These are phyloP conservation scores for Phalanger gymnotis DNA, from an alignment of 2,797 vertebrate species.

Conservation along the genomic window DNA sequence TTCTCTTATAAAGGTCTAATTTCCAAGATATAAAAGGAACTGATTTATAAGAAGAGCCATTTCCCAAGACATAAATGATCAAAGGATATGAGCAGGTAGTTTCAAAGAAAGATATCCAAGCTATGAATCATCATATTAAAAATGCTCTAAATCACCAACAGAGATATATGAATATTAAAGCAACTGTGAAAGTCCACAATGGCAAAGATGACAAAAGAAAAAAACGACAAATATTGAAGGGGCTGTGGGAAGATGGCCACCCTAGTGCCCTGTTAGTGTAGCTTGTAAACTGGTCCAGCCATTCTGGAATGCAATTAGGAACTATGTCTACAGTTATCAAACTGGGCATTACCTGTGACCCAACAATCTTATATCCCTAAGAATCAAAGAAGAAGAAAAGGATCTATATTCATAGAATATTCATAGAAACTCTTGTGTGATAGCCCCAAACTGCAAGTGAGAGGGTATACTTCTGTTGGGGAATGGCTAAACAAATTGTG, in stretches of 20 bases:
- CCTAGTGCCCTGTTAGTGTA: background rate
- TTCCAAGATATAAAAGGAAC: too few relatives aligned
- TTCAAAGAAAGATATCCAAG: too few relatives aligned
- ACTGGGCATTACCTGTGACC: background rate
- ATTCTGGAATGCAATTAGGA: background rate
- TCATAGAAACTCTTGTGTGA: background rate
- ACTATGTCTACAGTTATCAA: background rate
- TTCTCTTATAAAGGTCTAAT: too few relatives aligned
- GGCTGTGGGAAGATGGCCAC: background rate
- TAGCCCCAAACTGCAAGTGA: background rate
- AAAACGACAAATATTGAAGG: background rate
- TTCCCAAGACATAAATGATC: too few relatives aligned
- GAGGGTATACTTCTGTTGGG: background rate
- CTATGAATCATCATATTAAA: background rate
- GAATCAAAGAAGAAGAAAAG: background rate
- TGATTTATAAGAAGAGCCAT: too few relatives aligned
- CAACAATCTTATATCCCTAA: background rate
- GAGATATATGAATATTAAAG: background rate
- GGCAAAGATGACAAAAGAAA: background rate
- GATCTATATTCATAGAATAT: background rate
- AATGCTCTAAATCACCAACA: background rate
- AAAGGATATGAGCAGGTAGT: background rate
- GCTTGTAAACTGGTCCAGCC: background rate
- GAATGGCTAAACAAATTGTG: background rate
- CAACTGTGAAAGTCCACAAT: background rate